These are phyloP conservation scores for Autographa gamma DNA, from an alignment of 2,888 invertebrate species.

Conservation along the genomic window DNA sequence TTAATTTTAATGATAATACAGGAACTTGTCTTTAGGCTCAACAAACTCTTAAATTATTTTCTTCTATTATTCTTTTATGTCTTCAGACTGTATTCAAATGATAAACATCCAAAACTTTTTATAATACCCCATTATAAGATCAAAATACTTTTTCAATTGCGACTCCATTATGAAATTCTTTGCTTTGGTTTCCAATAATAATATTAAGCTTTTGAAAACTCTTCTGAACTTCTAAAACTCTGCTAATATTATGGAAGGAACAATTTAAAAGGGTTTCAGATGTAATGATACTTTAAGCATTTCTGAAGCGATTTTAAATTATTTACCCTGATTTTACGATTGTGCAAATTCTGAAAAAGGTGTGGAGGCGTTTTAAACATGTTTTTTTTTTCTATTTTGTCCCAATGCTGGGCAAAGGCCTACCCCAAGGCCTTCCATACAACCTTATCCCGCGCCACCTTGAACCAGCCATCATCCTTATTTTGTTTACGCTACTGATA, in stretches of 20 bases:
- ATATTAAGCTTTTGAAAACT: background rate
- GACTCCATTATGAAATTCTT: background rate
- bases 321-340: no score
- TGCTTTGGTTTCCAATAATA: conserved; percentile 7
- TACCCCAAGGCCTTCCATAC: no score
- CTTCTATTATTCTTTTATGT: background rate
- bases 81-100: background rate
- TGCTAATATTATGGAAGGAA: background rate
- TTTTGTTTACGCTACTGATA: no score
- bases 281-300: background rate
- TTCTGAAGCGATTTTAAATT: background rate
- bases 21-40: background rate
- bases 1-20: conserved; percentile 25
- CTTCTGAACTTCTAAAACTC: background rate
- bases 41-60: background rate
- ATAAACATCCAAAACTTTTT: background rate
- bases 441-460: no score
- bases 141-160: background rate
- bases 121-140: background rate
- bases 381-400: no score
- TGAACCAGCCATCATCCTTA: no score
- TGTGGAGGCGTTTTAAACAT: no score
- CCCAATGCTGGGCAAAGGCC: no score
- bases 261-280: background rate
- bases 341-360: no score